These are phyloP conservation scores for Chionoecetes opilio DNA, from an alignment of 1,140 invertebrate genomes.

Conservation along the genomic window DNA sequence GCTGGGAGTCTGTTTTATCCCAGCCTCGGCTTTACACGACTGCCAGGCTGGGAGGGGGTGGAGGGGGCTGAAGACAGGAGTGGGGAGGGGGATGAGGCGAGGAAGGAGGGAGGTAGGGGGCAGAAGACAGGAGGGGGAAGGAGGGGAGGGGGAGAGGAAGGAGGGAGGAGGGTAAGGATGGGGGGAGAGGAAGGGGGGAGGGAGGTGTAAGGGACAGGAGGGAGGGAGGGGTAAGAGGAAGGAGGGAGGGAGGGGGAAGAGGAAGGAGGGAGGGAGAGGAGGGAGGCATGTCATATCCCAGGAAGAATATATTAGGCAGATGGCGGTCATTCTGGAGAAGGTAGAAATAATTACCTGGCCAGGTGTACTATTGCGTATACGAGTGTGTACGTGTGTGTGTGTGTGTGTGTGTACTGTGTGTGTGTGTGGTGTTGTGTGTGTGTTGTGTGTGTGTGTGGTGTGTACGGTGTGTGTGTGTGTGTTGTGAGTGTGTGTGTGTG, in stretches of 20 bases:
- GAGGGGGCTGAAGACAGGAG: not conserved
- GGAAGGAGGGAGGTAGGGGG: not conserved
- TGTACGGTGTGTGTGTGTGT: too few relatives aligned
- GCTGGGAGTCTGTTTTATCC: slow-evolving; percentile 15
- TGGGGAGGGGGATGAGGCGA: not conserved
- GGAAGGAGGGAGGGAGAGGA: not conserved
- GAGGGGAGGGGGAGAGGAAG: not conserved
- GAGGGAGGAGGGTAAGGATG: not conserved
- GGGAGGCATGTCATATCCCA: not conserved
- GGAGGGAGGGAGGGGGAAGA: not conserved
- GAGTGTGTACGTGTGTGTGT: too few relatives aligned
- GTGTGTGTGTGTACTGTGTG: too few relatives aligned
- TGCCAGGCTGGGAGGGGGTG: not conserved
- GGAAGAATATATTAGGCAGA: not conserved
- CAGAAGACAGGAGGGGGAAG: not conserved
- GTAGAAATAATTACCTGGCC: not conserved
- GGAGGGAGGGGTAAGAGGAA: not conserved
- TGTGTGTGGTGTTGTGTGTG: too few relatives aligned
- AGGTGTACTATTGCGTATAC: not conserved
- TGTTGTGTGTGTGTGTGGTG: too few relatives aligned
- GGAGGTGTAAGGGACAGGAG: not conserved
- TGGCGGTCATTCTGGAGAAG: not conserved
- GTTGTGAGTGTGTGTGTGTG: too few relatives aligned
- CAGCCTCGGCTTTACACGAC: not conserved
- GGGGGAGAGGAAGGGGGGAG: not conserved